Evolutionary conservation across 37 sponge, comb jelly and placozoan genomes (phyloP).

Genomic region (Eunapius fragilis): DNA sequence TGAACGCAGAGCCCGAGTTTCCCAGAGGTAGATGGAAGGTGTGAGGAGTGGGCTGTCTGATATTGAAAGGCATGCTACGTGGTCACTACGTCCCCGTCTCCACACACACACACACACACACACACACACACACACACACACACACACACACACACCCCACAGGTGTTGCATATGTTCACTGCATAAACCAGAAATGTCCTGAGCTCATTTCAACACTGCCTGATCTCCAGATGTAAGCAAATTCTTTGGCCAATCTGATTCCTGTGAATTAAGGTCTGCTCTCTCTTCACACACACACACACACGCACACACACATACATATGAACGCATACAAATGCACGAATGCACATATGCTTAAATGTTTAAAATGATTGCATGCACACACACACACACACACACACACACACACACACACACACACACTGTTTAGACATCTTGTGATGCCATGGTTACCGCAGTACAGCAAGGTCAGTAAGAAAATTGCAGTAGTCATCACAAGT

Average conservation of each 20-base stretch:
- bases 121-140: neutral
- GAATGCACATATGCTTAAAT: neutral
- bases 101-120: too few relatives aligned
- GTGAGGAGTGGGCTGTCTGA: neutral
- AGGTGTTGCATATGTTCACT: slow-evolving; percentile 43
- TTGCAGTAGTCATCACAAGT: neutral
- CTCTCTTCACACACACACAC: too few relatives aligned
- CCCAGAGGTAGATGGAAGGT: slow-evolving; percentile 38
- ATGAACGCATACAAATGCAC: too few relatives aligned
- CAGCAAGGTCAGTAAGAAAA: neutral
- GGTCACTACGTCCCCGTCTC: too few relatives aligned
- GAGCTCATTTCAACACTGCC: slow-evolving; percentile 2
- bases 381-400: neutral
- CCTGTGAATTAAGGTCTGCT: neutral
- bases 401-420: neutral
- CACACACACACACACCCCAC: neutral
- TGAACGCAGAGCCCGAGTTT: slow-evolving; percentile 40
- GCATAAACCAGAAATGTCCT: slow-evolving; percentile 22
- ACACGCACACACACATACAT: neutral
- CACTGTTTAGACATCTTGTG: slow-evolving; percentile 29
- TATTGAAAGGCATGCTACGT: too few relatives aligned
- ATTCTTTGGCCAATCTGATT: neutral
- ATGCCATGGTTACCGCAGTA: slow-evolving; percentile 20
- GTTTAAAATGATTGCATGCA: too few relatives aligned
- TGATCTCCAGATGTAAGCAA: neutral